phyloP scores from a whole-genome alignment of 2,797 vertebrate species.

The Malurus splendens region DNA sequence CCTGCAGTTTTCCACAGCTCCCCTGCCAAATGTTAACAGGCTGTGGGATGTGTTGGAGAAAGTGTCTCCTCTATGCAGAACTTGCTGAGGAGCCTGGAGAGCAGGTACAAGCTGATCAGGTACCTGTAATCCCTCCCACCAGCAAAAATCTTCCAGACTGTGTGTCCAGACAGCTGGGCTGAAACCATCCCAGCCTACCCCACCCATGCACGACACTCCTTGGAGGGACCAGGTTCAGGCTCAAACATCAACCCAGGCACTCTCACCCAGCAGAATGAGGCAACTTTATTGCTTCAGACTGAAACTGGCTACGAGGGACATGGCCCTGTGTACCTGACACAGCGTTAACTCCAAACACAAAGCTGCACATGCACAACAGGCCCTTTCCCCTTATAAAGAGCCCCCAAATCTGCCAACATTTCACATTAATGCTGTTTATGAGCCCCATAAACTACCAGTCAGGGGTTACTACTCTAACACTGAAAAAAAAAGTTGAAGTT shows the following conservation, averaged over 20 bases:
- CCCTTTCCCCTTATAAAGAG: not conserved
- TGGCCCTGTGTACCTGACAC: rapidly evolving
- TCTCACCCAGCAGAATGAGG: not conserved
- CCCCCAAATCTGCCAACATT: not conserved
- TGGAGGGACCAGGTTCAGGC: not conserved
- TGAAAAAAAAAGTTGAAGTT: not conserved
- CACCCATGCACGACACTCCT: not conserved
- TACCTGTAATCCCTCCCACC: not conserved
- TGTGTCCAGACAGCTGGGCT: not conserved
- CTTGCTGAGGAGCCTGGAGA: not conserved
- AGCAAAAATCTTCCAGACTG: not conserved
- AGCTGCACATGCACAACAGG: not conserved
- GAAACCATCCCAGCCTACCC: not conserved
- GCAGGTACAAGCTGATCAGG: not conserved
- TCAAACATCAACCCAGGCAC: not conserved
- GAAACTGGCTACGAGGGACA: not conserved
- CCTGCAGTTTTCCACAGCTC: not conserved
- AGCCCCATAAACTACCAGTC: not conserved
- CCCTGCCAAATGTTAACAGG: not conserved
- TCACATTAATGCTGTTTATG: not conserved
- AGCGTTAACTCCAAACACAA: not conserved
- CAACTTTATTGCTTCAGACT: not conserved
- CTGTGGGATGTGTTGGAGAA: not conserved
- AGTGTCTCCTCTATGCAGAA: not conserved
- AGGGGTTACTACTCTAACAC: not conserved